Evolutionary conservation across 2,888 invertebrate genomes (phyloP).

Genomic region (Ypsolopha sequella): DNA sequence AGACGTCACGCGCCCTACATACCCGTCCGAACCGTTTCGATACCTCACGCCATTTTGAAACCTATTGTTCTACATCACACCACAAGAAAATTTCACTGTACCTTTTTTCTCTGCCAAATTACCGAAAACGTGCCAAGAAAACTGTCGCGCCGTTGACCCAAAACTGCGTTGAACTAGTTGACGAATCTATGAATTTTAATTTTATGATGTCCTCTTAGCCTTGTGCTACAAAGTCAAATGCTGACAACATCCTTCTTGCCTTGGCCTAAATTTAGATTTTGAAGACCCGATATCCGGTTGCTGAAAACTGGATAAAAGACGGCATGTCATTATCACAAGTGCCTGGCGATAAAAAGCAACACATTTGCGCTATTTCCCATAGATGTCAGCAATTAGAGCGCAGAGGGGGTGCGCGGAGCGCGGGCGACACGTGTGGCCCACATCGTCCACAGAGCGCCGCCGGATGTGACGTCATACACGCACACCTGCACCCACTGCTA

Average conservation of each 20-base stretch:
- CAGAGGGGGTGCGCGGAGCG: conserved; percentile 15
- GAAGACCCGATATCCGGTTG: background rate
- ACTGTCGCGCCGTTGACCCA: conserved; percentile 3
- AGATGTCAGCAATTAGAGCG: conserved; percentile 61
- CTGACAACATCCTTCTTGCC: background rate
- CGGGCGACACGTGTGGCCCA: conserved; percentile 62
- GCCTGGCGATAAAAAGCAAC: conserved; percentile 47
- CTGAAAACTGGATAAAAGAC: conserved; percentile 11
- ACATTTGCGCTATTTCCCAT: conserved; percentile 62
- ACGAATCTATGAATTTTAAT: background rate
- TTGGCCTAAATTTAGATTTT: background rate
- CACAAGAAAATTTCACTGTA: background rate
- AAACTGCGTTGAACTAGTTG: conserved; percentile 9
- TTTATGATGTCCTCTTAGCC: background rate
- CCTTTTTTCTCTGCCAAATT: background rate
- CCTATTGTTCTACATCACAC: conserved; percentile 31
- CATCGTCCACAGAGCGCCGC: conserved; percentile 46
- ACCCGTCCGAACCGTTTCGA: conserved; percentile 24
- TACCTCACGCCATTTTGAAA: conserved; percentile 28
- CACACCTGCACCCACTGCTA: conserved; percentile 38
- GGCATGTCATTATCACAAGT: conserved; percentile 40
- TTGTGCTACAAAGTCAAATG: background rate
- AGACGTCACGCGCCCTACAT: conserved; percentile 52
- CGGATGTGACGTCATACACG: conserved; percentile 50
- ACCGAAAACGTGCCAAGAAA: background rate